Conservation (phyloP, 2,888 invertebrate species). For the Caenorhabditis japonica region DNA sequence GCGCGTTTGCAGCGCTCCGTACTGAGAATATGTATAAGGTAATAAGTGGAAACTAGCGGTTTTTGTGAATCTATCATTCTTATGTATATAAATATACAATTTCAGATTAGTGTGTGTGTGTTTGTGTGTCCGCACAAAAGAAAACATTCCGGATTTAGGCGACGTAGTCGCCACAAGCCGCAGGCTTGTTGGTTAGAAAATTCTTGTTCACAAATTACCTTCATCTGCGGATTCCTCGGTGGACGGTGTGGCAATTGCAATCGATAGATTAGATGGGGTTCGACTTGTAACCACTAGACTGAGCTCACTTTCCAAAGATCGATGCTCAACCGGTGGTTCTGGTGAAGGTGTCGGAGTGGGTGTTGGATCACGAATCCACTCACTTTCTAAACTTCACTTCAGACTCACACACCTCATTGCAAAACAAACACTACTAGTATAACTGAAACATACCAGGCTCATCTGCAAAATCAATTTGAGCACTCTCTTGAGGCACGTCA, state of each 20-base stretch:
- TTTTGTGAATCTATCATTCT: no score
- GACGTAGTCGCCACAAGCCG: no score
- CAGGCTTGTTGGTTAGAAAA: no score
- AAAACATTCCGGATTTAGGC: no score
- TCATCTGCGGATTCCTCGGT: slow-evolving; percentile 40
- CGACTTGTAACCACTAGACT: slow-evolving; percentile 43
- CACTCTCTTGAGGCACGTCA: slow-evolving; percentile 59
- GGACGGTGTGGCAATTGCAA: slow-evolving; percentile 33
- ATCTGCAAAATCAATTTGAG: slow-evolving; percentile 49
- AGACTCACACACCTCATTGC: slow-evolving; percentile 11
- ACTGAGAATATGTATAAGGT: no score
- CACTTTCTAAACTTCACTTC: slow-evolving; percentile 53
- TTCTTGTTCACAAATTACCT: slow-evolving; percentile 20
- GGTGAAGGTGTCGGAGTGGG: slow-evolving; percentile 64
- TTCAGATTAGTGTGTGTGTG: no score
- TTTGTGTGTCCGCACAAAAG: no score
- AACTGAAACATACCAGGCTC: slow-evolving; percentile 30
- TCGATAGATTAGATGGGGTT: slow-evolving; percentile 26
- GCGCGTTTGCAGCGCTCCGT: no score
- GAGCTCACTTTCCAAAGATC: slow-evolving; percentile 32
- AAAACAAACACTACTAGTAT: background rate
- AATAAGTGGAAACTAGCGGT: no score
- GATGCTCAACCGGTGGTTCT: slow-evolving; percentile 39
- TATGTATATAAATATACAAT: no score
- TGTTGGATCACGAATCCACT: slow-evolving; percentile 70